A percentile compares a stretch with the other conserved stretches of the same genome.
Conservation (phyloP, 1,140 invertebrate genomes). For the Teleopsis dalmanni region DNA sequence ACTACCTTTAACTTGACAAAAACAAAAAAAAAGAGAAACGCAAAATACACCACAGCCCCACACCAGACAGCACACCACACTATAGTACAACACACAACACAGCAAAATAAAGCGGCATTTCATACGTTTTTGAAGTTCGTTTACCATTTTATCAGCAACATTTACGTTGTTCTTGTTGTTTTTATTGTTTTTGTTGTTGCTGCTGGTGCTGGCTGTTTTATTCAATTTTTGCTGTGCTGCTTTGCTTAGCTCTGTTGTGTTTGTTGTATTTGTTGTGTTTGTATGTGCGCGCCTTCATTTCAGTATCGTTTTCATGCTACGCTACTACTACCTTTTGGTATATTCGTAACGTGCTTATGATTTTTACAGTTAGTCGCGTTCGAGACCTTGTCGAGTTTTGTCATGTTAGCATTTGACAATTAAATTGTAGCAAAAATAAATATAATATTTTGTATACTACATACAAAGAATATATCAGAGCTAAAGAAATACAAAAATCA, state of each 20-base stretch:
- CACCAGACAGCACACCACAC: not conserved
- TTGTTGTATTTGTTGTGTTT: not conserved
- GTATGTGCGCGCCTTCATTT: constrained; percentile 1
- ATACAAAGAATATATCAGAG: not conserved
- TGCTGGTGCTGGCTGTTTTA: not conserved
- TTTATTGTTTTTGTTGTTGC: not conserved
- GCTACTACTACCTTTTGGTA: constrained; percentile 21
- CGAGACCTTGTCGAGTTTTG: constrained; percentile 45
- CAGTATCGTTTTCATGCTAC: not conserved
- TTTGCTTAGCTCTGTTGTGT: not conserved
- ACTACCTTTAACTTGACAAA: not conserved
- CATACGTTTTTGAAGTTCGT: constrained; percentile 3
- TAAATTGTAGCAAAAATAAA: not conserved
- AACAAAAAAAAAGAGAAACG: not conserved
- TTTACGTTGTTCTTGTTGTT: no score
- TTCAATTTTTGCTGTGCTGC: not conserved
- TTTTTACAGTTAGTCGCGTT: constrained; percentile 45
- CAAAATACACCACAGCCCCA: not conserved
- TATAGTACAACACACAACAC: not conserved
- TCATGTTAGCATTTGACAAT: constrained; percentile 31
- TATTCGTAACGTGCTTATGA: constrained; percentile 42
- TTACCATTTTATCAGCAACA: no score
- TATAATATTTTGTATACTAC: not conserved
- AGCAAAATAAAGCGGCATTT: constrained; percentile 5
- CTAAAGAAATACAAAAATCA: constrained; percentile 1